A percentile compares a stretch with the other conserved stretches of the same genome.
Evolutionary conservation across 2,797 vertebrate species (phyloP).

Genomic region (Chelonia mydas): DNA sequence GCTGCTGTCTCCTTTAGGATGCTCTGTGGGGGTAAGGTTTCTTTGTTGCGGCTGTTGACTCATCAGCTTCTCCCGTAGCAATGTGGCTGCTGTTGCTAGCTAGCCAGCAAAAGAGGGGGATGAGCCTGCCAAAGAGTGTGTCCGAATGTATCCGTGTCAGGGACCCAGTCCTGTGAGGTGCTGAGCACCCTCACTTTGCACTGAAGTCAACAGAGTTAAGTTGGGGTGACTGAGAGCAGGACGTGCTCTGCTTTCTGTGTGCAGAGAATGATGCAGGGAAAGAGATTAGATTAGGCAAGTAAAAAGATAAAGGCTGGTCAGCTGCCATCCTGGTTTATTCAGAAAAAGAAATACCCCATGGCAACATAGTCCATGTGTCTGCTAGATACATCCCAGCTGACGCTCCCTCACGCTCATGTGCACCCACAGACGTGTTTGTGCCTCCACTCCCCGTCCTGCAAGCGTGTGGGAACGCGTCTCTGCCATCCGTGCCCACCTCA

Average conservation of each 20-base stretch:
- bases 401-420: background rate
- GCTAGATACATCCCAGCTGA: slow-evolving; percentile 36
- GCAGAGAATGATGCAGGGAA: background rate
- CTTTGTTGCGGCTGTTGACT: background rate
- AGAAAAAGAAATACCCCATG: slow-evolving; percentile 57
- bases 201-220: background rate
- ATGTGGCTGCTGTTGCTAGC: background rate
- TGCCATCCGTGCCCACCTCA: background rate
- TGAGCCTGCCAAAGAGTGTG: background rate
- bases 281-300: slow-evolving; percentile 73
- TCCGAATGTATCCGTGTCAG: background rate
- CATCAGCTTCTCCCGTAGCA: background rate
- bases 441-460: background rate
- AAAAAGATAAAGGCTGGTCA: slow-evolving; percentile 78
- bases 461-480: fast-evolving
- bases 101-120: background rate
- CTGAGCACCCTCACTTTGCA: background rate
- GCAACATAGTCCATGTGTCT: slow-evolving; percentile 69
- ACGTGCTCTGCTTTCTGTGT: background rate
- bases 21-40: background rate
- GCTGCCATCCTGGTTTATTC: slow-evolving; percentile 67
- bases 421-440: background rate
- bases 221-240: background rate
- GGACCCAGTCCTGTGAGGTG: slow-evolving; percentile 13
- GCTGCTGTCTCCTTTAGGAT: background rate